Evolutionary conservation across 1,140 invertebrate genomes (phyloP).

Genomic region (Helicoverpa armigera): DNA sequence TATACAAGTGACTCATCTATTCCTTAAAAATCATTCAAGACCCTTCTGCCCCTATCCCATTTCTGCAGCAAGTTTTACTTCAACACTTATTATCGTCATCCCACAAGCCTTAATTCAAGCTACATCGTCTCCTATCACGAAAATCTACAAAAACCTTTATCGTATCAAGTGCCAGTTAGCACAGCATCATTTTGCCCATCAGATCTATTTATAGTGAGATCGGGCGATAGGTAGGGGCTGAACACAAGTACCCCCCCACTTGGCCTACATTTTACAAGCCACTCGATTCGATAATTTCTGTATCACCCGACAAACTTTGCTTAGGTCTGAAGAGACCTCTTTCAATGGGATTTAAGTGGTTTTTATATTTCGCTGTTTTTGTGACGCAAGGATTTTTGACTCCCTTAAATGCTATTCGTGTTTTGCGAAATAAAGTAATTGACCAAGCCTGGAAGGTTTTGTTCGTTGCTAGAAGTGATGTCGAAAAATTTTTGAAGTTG

Average conservation of each 20-base stretch:
- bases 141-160: too few relatives aligned
- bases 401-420: neutral
- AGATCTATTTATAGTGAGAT: constrained; percentile 53
- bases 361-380: neutral
- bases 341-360: neutral
- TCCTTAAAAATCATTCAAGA: too few relatives aligned
- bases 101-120: too few relatives aligned
- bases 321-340: neutral
- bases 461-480: too few relatives aligned
- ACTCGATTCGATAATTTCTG: constrained; percentile 51
- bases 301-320: constrained; percentile 29
- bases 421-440: neutral
- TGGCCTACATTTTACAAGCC: constrained; percentile 54
- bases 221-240: constrained; percentile 44
- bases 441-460: too few relatives aligned
- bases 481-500: too few relatives aligned
- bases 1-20: too few relatives aligned
- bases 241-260: constrained; percentile 30
- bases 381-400: neutral
- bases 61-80: too few relatives aligned
- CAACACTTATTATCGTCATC: too few relatives aligned
- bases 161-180: too few relatives aligned
- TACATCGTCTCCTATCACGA: too few relatives aligned
- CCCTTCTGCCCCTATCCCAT: too few relatives aligned
- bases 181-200: constrained; percentile 22